Evolutionary conservation across 2,888 invertebrate species (phyloP).

Genomic region (Caenorhabditis panamensis): DNA sequence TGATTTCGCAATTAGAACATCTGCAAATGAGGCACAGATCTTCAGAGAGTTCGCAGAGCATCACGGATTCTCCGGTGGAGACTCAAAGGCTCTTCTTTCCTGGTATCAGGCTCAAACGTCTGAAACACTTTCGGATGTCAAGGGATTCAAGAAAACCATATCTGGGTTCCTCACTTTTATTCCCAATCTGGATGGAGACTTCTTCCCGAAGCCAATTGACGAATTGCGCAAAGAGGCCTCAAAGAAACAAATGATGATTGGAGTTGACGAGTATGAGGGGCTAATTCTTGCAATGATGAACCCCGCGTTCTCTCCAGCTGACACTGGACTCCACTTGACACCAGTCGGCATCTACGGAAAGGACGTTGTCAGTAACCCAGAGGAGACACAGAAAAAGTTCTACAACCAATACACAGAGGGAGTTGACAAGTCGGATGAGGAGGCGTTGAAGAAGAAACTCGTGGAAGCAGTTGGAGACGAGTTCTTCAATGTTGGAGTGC

Average conservation of each 20-base stretch:
- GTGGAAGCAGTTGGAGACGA: slow-evolving; percentile 59
- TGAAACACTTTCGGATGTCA: slow-evolving; percentile 23
- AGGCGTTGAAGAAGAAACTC: slow-evolving; percentile 31
- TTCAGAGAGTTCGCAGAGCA: slow-evolving; percentile 55
- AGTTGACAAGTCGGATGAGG: slow-evolving; percentile 40
- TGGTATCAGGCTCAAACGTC: slow-evolving; percentile 53
- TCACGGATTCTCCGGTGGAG: slow-evolving; percentile 53
- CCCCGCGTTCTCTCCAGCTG: slow-evolving; percentile 26
- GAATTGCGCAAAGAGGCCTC: slow-evolving; percentile 43
- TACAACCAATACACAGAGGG: slow-evolving; percentile 52
- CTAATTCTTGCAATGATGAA: slow-evolving; percentile 19
- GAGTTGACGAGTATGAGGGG: slow-evolving; percentile 19
- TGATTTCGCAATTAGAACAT: slow-evolving; percentile 57
- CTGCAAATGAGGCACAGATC: slow-evolving; percentile 31
- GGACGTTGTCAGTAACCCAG: slow-evolving; percentile 19
- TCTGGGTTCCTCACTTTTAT: slow-evolving; percentile 60
- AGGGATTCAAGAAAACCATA: slow-evolving; percentile 20
- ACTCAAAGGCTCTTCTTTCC: slow-evolving; percentile 39
- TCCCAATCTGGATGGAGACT: slow-evolving; percentile 66
- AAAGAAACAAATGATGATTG: neutral
- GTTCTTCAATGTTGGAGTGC: slow-evolving; percentile 52
- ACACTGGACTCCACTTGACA: slow-evolving; percentile 6
- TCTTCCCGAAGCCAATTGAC: slow-evolving; percentile 45
- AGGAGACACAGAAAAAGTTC: slow-evolving; percentile 38
- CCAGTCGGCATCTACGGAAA: slow-evolving; percentile 13